These are phyloP conservation scores for Brachylomia viminalis DNA, from an alignment of 2,888 invertebrate species.

Conservation along the genomic window DNA sequence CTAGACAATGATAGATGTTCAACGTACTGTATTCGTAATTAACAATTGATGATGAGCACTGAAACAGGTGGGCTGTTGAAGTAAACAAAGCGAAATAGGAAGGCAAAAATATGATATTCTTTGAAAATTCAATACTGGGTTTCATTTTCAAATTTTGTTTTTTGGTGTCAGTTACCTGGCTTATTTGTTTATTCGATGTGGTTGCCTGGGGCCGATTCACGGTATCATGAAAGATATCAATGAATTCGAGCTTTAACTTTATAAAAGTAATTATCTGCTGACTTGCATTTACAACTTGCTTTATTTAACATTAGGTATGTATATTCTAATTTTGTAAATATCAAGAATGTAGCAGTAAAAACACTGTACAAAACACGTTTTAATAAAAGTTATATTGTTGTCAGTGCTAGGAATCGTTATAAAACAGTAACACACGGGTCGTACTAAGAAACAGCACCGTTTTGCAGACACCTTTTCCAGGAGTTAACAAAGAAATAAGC, in stretches of 20 bases:
- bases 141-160: slow-evolving; percentile 59
- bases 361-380: neutral
- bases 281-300: too few species aligned
- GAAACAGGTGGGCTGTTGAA: slow-evolving; percentile 52
- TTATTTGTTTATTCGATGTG: slow-evolving; percentile 58
- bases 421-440: slow-evolving; percentile 2
- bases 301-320: neutral
- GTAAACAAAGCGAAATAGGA: slow-evolving; percentile 52
- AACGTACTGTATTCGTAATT: slow-evolving; percentile 73
- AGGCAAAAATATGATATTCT: slow-evolving; percentile 60
- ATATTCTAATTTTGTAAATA: neutral
- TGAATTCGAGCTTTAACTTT: slow-evolving; percentile 15
- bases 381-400: neutral
- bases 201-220: slow-evolving; percentile 35
- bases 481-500: slow-evolving; percentile 22
- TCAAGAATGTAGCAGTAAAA: neutral
- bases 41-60: slow-evolving; percentile 64
- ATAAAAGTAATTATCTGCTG: neutral
- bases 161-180: slow-evolving; percentile 51
- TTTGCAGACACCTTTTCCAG: slow-evolving; percentile 31
- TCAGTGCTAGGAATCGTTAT: slow-evolving; percentile 13
- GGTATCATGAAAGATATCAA: slow-evolving; percentile 24
- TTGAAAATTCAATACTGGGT: slow-evolving; percentile 43
- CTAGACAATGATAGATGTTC: slow-evolving; percentile 71
- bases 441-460: slow-evolving; percentile 28